These are phyloP conservation scores for Idaea straminata DNA, from an alignment of 2,888 invertebrate genomes.

Conservation along the genomic window DNA sequence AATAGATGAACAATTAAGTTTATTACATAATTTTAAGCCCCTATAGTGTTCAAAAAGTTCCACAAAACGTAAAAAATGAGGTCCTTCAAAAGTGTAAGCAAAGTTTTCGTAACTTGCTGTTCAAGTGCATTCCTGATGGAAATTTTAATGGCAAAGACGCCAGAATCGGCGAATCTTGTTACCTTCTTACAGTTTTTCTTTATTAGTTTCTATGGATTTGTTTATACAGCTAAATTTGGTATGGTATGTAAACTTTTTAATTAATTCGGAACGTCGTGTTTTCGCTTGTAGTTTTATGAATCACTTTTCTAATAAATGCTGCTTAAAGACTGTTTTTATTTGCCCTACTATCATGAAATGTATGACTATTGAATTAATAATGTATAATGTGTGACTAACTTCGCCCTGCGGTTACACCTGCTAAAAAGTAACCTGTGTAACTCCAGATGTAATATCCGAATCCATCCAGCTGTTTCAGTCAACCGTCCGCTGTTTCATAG, in stretches of 20 bases:
- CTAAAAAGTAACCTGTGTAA: too few relatives aligned
- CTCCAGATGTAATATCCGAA: too few relatives aligned
- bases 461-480: too few relatives aligned
- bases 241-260: constrained; percentile 48
- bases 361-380: too few relatives aligned
- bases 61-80: constrained; percentile 39
- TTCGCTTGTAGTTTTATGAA: background rate
- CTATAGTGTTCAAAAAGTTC: background rate
- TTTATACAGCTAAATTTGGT: constrained; percentile 55
- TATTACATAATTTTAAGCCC: background rate
- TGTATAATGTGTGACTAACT: background rate
- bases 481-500: too few relatives aligned
- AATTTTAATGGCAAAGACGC: constrained; percentile 60
- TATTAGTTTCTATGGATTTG: constrained; percentile 60
- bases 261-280: background rate
- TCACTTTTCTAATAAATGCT: background rate
- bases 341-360: too few relatives aligned
- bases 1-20: background rate
- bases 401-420: background rate
- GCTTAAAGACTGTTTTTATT: too few relatives aligned
- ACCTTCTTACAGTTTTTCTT: constrained; percentile 70
- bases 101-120: constrained; percentile 66
- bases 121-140: constrained; percentile 69
- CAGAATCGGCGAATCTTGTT: constrained; percentile 62
- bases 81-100: constrained; percentile 39